Conservation (phyloP, 2,888 invertebrate species). For the Sphecodes monilicornis region DNA sequence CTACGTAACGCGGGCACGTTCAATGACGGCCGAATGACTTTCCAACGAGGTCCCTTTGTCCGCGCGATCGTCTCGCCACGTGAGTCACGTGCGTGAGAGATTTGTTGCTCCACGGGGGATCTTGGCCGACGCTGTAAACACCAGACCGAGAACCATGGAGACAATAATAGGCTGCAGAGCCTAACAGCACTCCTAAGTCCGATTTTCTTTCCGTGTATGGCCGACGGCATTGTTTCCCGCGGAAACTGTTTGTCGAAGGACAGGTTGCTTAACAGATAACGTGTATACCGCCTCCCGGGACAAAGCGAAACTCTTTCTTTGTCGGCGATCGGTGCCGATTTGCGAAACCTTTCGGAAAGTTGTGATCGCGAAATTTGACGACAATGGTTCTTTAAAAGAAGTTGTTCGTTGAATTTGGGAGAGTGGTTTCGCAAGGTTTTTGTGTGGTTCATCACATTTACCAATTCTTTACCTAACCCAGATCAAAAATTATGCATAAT, state of each 20-base stretch:
- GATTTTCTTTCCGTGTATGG: background rate
- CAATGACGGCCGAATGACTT: slow-evolving; percentile 44
- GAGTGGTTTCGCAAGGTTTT: too few species aligned
- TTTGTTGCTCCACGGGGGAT: slow-evolving; percentile 43
- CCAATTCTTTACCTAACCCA: too few species aligned
- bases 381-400: background rate
- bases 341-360: background rate
- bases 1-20: slow-evolving; percentile 21
- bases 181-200: background rate
- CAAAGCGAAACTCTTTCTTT: background rate
- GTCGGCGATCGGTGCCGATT: background rate
- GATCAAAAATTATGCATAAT: too few species aligned
- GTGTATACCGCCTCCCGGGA: background rate
- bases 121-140: slow-evolving; percentile 39
- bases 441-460: too few species aligned
- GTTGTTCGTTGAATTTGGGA: too few species aligned
- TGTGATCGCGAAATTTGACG: background rate
- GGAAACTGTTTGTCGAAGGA: slow-evolving; percentile 18
- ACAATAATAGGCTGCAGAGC: slow-evolving; percentile 32
- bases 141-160: background rate
- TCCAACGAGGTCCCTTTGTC: slow-evolving; percentile 47
- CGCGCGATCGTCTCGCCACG: slow-evolving; percentile 46
- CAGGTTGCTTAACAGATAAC: background rate
- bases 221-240: slow-evolving; percentile 34
- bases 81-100: slow-evolving; percentile 53